Evolutionary conservation across 2,797 vertebrate species (phyloP).

Genomic region (Rhynchonycteris naso): DNA sequence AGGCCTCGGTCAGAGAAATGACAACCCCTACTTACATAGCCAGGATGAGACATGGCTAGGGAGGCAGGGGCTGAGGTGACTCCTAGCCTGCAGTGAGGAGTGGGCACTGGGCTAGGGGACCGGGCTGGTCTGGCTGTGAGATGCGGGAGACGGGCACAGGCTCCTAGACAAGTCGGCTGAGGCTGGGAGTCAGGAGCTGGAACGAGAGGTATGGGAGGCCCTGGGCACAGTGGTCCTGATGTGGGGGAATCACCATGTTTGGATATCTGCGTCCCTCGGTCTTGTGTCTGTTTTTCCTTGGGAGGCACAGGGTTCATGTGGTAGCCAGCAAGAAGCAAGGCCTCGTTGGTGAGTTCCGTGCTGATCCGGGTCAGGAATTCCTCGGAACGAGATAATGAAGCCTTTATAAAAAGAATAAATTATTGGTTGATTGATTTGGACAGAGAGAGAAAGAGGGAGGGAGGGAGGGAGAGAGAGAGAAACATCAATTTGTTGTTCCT

Average conservation of each 20-base stretch:
- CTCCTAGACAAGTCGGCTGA: neutral
- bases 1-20: conserved; percentile 51
- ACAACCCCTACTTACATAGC: neutral
- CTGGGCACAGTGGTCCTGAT: neutral
- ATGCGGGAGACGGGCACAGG: neutral
- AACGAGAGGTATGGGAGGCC: neutral
- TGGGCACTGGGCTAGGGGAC: neutral
- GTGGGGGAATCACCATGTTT: conserved; percentile 47
- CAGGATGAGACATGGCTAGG: neutral
- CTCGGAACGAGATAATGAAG: conserved; percentile 67
- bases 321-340: conserved; percentile 84
- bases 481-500: too few relatives aligned
- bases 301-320: conserved; percentile 52
- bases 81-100: neutral
- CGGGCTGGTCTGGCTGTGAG: neutral
- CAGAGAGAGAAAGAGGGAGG: too few relatives aligned
- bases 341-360: conserved; percentile 83
- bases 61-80: neutral
- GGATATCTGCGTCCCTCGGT: conserved; percentile 70
- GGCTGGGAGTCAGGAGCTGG: neutral
- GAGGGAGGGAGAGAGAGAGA: too few relatives aligned
- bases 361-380: conserved; percentile 73
- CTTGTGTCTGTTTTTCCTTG: conserved; percentile 64
- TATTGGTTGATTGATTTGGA: too few relatives aligned
- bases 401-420: neutral